Conservation (phyloP, 2,888 invertebrate species). For the Agrypnus murinus region DNA sequence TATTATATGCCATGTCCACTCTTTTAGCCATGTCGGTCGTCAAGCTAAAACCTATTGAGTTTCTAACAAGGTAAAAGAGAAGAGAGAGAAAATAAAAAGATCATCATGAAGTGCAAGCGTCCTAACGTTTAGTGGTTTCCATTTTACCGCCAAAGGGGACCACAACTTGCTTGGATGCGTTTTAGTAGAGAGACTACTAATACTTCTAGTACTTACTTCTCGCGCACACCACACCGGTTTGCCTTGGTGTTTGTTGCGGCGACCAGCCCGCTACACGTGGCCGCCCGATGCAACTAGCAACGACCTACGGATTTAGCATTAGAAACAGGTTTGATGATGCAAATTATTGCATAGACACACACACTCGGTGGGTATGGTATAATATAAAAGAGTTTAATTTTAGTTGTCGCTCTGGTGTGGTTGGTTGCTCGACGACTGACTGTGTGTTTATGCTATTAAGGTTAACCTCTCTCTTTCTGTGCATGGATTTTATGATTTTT, state of each 20-base stretch:
- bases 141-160: not conserved
- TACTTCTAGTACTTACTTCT: no score
- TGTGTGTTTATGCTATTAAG: no score
- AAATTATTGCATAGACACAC: conserved; percentile 35
- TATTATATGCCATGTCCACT: no score
- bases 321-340: conserved; percentile 47
- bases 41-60: conserved; percentile 30
- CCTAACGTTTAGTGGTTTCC: conserved; percentile 13
- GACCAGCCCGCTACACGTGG: conserved; percentile 51
- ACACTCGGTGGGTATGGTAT: not conserved
- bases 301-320: conserved; percentile 48
- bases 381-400: conserved; percentile 32
- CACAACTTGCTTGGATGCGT: conserved; percentile 34
- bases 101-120: conserved; percentile 42
- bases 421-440: no score
- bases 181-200: no score
- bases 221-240: conserved; percentile 51
- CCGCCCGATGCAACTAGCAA: conserved; percentile 42
- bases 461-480: conserved; percentile 8
- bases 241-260: no score
- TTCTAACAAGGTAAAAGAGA: conserved; percentile 35
- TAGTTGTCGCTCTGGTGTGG: conserved; percentile 24
- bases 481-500: conserved; percentile 24
- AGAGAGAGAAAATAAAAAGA: no score
- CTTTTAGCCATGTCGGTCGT: conserved; percentile 17